These are phyloP conservation scores for Loriculus beryllinus DNA, from an alignment of 2,797 vertebrate genomes.

Conservation along the genomic window DNA sequence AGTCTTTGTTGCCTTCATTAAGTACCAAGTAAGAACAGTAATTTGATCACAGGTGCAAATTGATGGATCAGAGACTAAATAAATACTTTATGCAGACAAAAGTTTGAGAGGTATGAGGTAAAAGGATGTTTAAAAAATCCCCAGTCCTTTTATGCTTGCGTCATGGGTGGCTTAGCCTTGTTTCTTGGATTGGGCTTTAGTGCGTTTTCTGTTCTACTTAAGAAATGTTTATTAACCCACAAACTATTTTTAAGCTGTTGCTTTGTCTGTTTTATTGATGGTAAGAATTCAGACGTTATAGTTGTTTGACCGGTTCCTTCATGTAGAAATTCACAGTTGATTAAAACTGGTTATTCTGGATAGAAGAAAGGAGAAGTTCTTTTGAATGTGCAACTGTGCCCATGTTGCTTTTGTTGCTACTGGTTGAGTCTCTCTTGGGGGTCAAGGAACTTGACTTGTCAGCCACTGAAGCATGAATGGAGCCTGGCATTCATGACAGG, in stretches of 20 bases:
- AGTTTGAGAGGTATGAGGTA: not conserved
- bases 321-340: not conserved
- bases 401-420: not conserved
- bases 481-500: not conserved
- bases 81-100: not conserved
- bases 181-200: not conserved
- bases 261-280: not conserved
- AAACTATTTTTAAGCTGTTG: not conserved
- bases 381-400: not conserved
- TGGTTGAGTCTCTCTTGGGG: not conserved
- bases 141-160: not conserved
- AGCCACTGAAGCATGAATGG: not conserved
- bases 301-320: not conserved
- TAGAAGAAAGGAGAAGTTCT: not conserved
- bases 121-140: not conserved
- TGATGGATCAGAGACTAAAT: conserved; percentile 9
- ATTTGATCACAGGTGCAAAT: not conserved
- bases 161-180: not conserved
- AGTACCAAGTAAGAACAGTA: not conserved
- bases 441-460: conserved; percentile 9
- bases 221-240: not conserved
- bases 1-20: not conserved
- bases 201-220: not conserved
- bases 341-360: conserved; percentile 32
- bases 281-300: not conserved